Evolutionary conservation across 2,113 vertebrate species (phyloP), one percentile per base, ranked within the genome.

Genomic region (Corvus hawaiiensis): DNA sequence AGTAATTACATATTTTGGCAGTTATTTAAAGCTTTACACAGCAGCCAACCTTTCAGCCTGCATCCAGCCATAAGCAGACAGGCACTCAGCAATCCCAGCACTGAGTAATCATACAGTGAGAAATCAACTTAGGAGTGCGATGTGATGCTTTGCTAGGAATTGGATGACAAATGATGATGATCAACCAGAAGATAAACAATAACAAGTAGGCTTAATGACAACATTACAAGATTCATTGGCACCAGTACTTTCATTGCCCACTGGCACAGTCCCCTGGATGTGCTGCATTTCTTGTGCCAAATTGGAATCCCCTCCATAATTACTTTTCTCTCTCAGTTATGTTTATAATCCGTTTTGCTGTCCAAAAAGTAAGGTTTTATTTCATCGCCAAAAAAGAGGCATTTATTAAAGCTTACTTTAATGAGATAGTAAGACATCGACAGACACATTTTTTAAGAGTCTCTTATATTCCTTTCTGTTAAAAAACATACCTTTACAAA

Each of bases 111-210:
- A 43, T 8, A n/a, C 19, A 48, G 39, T 39, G 49, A 58, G 67
- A 80, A 87, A 83, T 72, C 91, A 91, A 3, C 62, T 48, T 56
- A 54, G 27, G 41, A 88, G 19, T 32, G n/a, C 1, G 0, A 61
- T 46, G 35, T 14, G 56, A 43, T 83, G 72, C 32, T 86, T 76
- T 71, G 43, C 43, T 92, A 81, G 48, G 61, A 87, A 78, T 39
- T 87, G 72, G 73, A 74, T 93, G 63, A 87, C 73, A 92, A 92
- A 94, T 81, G 20, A 74, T 56, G 74, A 72, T 86, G 55, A 86
- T 94, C 72, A 89, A 89, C 61, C 68, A 87, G 51, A 95, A 92
- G 51, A 93, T 71, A 89, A 94, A 90, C 63, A 90, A 61, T 80
- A 92, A 69, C 59, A 84, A 92, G 68, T 63, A 66, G 64, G 54